A percentile compares a stretch with the other conserved stretches of the same genome.
Evolutionary conservation across 23 tunicate genomes (phyloP).

Genomic region (Phallusia fumigata): DNA sequence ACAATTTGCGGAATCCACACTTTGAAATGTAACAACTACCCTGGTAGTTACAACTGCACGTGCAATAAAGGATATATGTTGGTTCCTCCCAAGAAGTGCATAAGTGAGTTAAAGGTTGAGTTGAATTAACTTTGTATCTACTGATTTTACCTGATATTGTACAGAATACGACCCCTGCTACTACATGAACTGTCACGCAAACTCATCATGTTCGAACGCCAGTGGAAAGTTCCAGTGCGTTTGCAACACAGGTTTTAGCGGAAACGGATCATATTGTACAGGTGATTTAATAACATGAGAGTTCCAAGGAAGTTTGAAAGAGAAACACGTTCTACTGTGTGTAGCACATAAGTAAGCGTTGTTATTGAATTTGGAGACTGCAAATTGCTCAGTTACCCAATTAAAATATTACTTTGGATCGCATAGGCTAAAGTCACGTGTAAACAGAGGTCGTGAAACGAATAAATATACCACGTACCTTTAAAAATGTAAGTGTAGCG

Average conservation of each 20-base stretch:
- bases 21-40: slow-evolving; percentile 36
- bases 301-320: no score
- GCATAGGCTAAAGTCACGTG: no score
- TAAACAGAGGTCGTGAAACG: no score
- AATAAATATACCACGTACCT: no score
- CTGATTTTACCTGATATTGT: background rate
- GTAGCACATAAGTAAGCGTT: no score
- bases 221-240: background rate
- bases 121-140: no score
- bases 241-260: background rate
- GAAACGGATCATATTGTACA: background rate
- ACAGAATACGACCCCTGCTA: background rate
- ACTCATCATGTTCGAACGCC: background rate
- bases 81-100: background rate
- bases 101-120: background rate
- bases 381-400: no score
- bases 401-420: no score
- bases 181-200: background rate
- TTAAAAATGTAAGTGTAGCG: no score
- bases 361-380: no score
- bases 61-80: slow-evolving; percentile 41
- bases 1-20: slow-evolving; percentile 42
- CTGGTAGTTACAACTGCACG: slow-evolving; percentile 58
- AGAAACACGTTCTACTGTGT: no score
- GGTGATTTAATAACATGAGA: no score